phyloP scores from a whole-genome alignment of 2,113 vertebrate genomes.

The Zapornia atra region DNA sequence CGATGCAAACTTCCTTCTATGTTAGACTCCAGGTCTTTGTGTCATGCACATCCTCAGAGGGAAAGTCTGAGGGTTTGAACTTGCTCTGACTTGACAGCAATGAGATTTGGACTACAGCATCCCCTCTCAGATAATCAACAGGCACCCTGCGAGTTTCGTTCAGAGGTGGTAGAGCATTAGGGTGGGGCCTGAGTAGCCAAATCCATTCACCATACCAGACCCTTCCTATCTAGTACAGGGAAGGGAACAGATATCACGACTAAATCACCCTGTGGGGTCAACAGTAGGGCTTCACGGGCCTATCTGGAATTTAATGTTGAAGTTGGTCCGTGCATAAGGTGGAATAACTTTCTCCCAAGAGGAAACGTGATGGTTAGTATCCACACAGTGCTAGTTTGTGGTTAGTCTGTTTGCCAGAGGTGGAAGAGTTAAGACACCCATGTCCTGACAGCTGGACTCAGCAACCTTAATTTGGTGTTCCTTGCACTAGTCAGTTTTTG shows the following conservation, averaged over 20 bases:
- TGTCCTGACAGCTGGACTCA: not conserved
- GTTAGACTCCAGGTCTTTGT: not conserved
- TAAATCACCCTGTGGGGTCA: not conserved
- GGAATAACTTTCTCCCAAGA: not conserved
- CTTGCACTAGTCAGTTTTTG: not conserved
- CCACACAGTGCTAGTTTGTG: not conserved
- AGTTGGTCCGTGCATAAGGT: not conserved
- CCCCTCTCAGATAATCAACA: not conserved
- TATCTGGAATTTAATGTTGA: not conserved
- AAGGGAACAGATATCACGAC: not conserved
- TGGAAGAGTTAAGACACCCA: not conserved
- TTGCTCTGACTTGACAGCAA: not conserved
- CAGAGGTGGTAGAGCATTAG: not conserved
- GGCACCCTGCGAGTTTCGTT: not conserved
- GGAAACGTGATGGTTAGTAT: not conserved
- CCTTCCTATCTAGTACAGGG: not conserved
- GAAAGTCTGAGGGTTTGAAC: not conserved
- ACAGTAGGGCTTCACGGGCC: not conserved
- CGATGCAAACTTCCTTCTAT: not conserved
- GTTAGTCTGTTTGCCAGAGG: not conserved
- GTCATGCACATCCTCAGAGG: not conserved
- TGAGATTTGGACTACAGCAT: accelerated
- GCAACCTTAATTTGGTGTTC: not conserved
- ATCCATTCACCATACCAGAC: not conserved
- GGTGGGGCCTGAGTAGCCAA: not conserved